Evolutionary conservation across 2,888 invertebrate genomes (phyloP).

Genomic region (Lepidocyrtoides sp.): DNA sequence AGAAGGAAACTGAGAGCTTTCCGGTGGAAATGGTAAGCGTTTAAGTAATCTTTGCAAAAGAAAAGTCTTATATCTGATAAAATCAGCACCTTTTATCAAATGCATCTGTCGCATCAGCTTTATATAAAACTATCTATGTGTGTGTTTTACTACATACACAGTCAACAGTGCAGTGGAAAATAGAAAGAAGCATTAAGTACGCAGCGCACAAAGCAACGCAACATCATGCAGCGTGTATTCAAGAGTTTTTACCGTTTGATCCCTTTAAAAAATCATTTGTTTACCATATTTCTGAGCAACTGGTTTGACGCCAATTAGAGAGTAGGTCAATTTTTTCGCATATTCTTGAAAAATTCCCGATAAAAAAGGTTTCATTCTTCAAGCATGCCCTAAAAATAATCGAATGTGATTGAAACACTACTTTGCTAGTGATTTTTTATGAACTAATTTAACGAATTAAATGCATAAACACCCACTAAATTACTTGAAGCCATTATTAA

Average conservation of each 20-base stretch:
- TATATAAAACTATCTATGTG: too few species aligned
- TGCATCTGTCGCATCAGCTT: too few species aligned
- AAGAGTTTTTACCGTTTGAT: slow-evolving; percentile 24
- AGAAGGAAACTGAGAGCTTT: neutral
- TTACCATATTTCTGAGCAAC: neutral
- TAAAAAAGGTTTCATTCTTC: slow-evolving; percentile 32
- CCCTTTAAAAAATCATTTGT: slow-evolving; percentile 18
- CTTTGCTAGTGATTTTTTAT: too few species aligned
- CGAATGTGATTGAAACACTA: too few species aligned
- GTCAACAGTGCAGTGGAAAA: neutral
- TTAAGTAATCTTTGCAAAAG: neutral
- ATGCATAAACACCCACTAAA: too few species aligned
- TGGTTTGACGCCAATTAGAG: slow-evolving; percentile 55
- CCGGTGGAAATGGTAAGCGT: too few species aligned
- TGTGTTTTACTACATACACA: neutral
- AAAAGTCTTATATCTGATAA: neutral
- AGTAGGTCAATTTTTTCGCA: slow-evolving; percentile 47
- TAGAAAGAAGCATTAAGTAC: neutral
- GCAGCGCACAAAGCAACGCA: neutral
- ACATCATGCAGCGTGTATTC: neutral
- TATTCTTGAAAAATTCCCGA: slow-evolving; percentile 41
- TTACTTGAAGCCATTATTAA: too few species aligned
- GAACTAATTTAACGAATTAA: too few species aligned
- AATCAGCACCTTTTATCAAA: too few species aligned
- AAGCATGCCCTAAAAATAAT: too few species aligned